Percentiles rank a stretch among this genome's conserved stretches.
Evolutionary conservation across 2,888 invertebrate genomes (phyloP).

Genomic region (Gari tellinella): DNA sequence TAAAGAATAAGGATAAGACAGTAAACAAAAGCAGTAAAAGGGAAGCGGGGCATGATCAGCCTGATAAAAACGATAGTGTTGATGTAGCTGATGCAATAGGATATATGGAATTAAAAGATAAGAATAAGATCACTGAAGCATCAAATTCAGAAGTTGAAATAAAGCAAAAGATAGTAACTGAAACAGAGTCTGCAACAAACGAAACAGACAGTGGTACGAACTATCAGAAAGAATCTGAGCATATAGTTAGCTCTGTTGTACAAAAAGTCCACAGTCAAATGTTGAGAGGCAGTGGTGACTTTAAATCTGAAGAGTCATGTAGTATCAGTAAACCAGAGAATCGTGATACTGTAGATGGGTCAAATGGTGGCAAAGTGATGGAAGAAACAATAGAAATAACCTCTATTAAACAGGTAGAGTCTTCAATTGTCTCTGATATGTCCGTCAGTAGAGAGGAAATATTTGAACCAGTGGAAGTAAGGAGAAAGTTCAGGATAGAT

Average conservation of each 20-base stretch:
- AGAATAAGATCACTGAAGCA: not conserved
- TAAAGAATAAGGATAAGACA: not conserved
- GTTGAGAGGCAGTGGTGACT: not conserved
- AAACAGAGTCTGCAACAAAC: not conserved
- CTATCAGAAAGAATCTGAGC: too few relatives aligned
- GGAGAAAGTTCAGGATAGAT: constrained; percentile 73
- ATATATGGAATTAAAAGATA: constrained; percentile 44
- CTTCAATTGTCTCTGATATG: not conserved
- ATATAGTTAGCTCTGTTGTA: too few relatives aligned
- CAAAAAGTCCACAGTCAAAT: not conserved
- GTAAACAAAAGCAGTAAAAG: not conserved
- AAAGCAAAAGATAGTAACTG: not conserved
- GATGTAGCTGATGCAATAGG: constrained; percentile 44
- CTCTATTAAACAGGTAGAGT: constrained; percentile 1
- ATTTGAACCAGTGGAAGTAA: constrained; percentile 67
- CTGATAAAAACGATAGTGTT: not conserved
- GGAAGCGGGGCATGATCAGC: not conserved
- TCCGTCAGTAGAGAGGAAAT: not conserved
- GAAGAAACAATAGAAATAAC: constrained; percentile 3
- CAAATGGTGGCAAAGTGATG: not conserved
- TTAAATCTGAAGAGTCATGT: constrained; percentile 17
- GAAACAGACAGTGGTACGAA: not conserved
- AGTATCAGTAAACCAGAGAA: constrained; percentile 3
- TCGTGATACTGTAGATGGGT: not conserved
- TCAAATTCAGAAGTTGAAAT: too few relatives aligned